A percentile compares a stretch with the other conserved stretches of the same genome.
These are phyloP conservation scores for Spodoptera litura DNA, from an alignment of 1,140 invertebrate species.

Conservation along the genomic window DNA sequence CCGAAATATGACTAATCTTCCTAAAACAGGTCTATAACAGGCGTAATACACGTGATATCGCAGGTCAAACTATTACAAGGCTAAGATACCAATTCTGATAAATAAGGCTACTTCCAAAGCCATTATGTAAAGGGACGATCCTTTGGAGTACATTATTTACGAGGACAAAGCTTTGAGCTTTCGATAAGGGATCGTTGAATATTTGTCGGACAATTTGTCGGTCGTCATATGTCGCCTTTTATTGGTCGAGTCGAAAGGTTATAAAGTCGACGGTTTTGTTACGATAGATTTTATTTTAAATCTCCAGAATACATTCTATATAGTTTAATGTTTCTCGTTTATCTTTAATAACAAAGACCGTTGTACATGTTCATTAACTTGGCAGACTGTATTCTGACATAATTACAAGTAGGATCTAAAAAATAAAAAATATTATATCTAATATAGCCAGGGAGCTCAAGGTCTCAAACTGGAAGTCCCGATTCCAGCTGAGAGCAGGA, in stretches of 20 bases:
- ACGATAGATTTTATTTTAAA: not conserved
- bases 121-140: slow-evolving; percentile 42
- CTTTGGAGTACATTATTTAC: slow-evolving; percentile 39
- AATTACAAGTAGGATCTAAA: too few relatives aligned
- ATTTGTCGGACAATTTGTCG: slow-evolving; percentile 39
- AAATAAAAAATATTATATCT: too few relatives aligned
- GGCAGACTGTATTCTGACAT: too few relatives aligned
- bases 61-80: slow-evolving; percentile 12
- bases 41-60: not conserved
- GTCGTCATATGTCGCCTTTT: slow-evolving; percentile 12
- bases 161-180: slow-evolving; percentile 1
- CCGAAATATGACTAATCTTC: slow-evolving; percentile 11
- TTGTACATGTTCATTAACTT: too few relatives aligned
- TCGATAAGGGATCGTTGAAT: slow-evolving; percentile 28
- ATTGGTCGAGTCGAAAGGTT: slow-evolving; percentile 1
- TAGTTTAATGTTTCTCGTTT: too few relatives aligned
- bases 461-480: too few relatives aligned
- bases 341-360: too few relatives aligned
- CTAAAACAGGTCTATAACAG: not conserved
- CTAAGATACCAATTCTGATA: slow-evolving; percentile 19
- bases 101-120: slow-evolving; percentile 38
- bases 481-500: too few relatives aligned
- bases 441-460: too few relatives aligned
- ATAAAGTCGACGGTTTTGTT: not conserved
- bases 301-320: too few relatives aligned